A percentile compares a stretch with the other conserved stretches of the same genome.
These are phyloP conservation scores for Embidobia sp. DNA, from an alignment of 2,888 invertebrate species.

Conservation along the genomic window DNA sequence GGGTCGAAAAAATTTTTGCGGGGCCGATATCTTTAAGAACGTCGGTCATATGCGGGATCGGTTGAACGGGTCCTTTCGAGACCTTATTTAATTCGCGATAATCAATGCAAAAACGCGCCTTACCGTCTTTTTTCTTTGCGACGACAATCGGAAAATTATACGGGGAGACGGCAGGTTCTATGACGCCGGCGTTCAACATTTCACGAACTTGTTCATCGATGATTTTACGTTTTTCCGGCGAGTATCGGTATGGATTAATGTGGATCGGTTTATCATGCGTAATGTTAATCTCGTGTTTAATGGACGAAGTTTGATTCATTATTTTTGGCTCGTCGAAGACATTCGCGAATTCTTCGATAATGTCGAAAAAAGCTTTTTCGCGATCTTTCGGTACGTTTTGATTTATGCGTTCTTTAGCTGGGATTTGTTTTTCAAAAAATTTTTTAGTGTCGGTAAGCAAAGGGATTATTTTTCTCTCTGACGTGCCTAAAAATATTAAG, in stretches of 20 bases:
- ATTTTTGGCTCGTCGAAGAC: slow-evolving; percentile 13
- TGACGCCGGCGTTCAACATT: slow-evolving; percentile 1
- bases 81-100: slow-evolving; percentile 41
- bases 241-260: neutral
- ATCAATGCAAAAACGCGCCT: slow-evolving; percentile 50
- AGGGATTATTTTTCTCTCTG: neutral
- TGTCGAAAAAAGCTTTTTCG: neutral
- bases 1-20: slow-evolving; percentile 1
- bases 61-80: slow-evolving; percentile 8
- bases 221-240: neutral
- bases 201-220: neutral
- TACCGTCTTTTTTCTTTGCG: slow-evolving; percentile 46
- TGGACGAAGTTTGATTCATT: slow-evolving; percentile 9
- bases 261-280: neutral
- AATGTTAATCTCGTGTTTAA: slow-evolving; percentile 15
- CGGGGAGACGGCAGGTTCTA: neutral
- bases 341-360: neutral
- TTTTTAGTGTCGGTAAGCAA: neutral
- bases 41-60: slow-evolving; percentile 12
- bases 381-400: neutral
- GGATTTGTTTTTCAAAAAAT: no score
- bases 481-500: neutral
- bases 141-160: slow-evolving; percentile 56
- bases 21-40: slow-evolving; percentile 6
- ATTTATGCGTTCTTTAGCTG: no score